These are phyloP conservation scores for Acanthococcus lagerstroemiae DNA, from an alignment of 2,888 invertebrate species.

Conservation along the genomic window DNA sequence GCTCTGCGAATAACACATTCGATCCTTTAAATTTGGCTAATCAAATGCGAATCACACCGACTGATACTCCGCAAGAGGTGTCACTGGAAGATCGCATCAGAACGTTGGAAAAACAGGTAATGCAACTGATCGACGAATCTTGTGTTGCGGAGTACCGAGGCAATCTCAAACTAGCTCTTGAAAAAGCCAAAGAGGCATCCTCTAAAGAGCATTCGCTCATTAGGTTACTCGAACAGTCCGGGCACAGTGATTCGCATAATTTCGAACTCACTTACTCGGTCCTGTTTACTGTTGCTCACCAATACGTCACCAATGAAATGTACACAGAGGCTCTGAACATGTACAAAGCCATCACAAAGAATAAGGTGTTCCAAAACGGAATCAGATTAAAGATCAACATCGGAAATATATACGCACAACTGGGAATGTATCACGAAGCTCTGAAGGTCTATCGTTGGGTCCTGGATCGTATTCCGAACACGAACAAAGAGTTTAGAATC, in stretches of 20 bases:
- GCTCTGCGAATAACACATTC: slow-evolving; percentile 46
- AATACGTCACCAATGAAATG: slow-evolving; percentile 89
- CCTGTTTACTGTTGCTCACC: slow-evolving; percentile 88
- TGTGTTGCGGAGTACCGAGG: slow-evolving; percentile 58
- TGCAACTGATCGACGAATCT: slow-evolving; percentile 81
- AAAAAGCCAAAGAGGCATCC: slow-evolving; percentile 94
- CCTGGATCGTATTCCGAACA: slow-evolving; percentile 87
- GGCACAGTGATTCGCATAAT: slow-evolving; percentile 81
- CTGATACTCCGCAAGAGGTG: slow-evolving; percentile 30
- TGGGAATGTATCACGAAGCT: slow-evolving; percentile 86
- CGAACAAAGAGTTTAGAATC: slow-evolving; percentile 78
- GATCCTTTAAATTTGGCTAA: slow-evolving; percentile 62
- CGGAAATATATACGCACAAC: slow-evolving; percentile 94
- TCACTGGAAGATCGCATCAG: slow-evolving; percentile 80
- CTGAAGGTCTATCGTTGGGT: slow-evolving; percentile 98
- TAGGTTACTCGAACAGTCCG: slow-evolving; percentile 81
- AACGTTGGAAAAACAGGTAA: slow-evolving; percentile 77
- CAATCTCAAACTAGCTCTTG: slow-evolving; percentile 58
- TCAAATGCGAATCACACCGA: slow-evolving; percentile 34
- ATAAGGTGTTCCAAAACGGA: slow-evolving; percentile 86
- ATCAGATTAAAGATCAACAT: slow-evolving; percentile 92
- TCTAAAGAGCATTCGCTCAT: slow-evolving; percentile 82
- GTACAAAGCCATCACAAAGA: slow-evolving; percentile 86
- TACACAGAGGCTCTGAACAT: slow-evolving; percentile 92
- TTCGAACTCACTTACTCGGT: slow-evolving; percentile 93